Evolutionary conservation across 2,888 invertebrate genomes (phyloP), one percentile per base, ranked within the genome.

Genomic region (Nudaria mundana): DNA sequence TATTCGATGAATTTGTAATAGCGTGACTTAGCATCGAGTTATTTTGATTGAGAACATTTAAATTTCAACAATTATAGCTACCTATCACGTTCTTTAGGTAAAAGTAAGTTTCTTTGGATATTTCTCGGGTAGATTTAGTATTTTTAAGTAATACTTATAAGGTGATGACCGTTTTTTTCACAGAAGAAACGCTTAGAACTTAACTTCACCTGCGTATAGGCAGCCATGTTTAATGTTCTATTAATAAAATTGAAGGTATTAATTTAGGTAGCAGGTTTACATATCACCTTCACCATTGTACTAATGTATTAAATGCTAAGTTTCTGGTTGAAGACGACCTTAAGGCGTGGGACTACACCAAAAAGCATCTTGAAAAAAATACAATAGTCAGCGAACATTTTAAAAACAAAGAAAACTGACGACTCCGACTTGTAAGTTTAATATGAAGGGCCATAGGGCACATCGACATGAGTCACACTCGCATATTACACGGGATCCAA

Each of bases 381-480:
- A 48, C 43, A 42, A 45, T 54, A 44, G 37, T 40, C 44, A 33
- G 29, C 28, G 30, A 52, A 47, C 37, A 47, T 53, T 43, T 40
- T 26, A 57, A 49, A 11, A 29, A n/a, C n/a, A 48, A 57, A 49
- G 29, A 44, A 38, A 38, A 49, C 10, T 40, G 32, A 11, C 37
- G 43, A 44, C 48, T 57, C 55, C 48, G 41, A 37, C 35, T 39
- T 30, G 40, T 30, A 41, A 42, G 37, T 35, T 11, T n/a, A 12
- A 18, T 25, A 33, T 22, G 30, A 46, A 43, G 47, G 40, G 40
- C 40, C 42, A 52, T 14, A 38, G 41, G 40, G 42, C 40, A 52
- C 24, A n/a, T n/a, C n/a, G n/a, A n/a, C n/a, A 38, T 59, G 60
- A 60, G 44, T 55, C 57, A 60, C 40, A 60, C 43, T 55, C 57